phyloP scores from a whole-genome alignment of 1,140 invertebrate genomes.

The Rhopalosiphum maidis region DNA sequence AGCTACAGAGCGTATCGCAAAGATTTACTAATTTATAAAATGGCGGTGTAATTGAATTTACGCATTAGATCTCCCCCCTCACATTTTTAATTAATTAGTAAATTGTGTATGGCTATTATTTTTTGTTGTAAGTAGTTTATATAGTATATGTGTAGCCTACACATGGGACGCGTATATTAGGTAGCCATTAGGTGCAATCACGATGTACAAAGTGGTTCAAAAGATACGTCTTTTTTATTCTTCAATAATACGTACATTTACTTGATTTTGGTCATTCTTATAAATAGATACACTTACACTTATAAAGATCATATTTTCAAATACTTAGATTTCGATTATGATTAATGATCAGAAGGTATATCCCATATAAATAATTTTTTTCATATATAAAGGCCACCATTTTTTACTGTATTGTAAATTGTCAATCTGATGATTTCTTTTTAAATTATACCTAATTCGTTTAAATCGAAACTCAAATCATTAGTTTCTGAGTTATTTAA shows the following conservation, averaged over 20 bases:
- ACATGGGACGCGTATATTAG: not conserved
- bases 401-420: not conserved
- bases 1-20: not conserved
- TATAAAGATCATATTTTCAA: not conserved
- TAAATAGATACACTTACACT: not conserved
- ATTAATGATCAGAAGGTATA: not conserved
- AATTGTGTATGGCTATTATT: not conserved
- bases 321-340: not conserved
- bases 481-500: not conserved
- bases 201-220: not conserved
- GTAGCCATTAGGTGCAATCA: not conserved
- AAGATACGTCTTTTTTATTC: not conserved
- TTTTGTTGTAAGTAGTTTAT: not conserved
- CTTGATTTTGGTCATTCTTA: not conserved
- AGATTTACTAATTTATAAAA: constrained; percentile 16
- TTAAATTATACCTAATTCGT: not conserved
- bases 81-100: not conserved
- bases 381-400: not conserved
- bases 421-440: not conserved
- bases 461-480: not conserved
- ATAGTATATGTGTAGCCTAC: not conserved
- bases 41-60: not conserved
- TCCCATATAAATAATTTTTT: not conserved
- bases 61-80: not conserved
- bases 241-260: too few species aligned